phyloP scores from a whole-genome alignment of 2,113 vertebrate species.

The Mesembrinibis cayennensis region DNA sequence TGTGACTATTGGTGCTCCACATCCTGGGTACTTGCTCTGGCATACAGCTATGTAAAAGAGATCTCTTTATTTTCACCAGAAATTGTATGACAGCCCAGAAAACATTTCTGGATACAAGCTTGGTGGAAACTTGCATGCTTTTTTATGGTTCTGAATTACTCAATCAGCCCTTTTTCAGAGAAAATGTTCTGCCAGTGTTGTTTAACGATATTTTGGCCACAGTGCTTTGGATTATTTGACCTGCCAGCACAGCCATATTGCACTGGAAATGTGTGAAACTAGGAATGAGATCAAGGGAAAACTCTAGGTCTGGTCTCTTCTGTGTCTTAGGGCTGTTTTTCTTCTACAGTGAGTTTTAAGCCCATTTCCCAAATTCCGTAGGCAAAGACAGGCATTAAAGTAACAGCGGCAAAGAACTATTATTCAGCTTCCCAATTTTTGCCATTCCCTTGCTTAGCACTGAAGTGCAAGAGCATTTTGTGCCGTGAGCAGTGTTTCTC shows the following conservation, averaged over 20 bases:
- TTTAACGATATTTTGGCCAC: neutral
- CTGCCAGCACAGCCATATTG: neutral
- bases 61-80: neutral
- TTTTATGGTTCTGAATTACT: accelerated
- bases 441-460: neutral
- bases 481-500: neutral
- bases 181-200: neutral
- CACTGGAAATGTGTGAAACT: neutral
- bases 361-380: neutral
- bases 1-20: neutral
- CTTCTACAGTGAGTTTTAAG: neutral
- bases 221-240: neutral
- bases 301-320: neutral
- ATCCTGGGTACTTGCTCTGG: neutral
- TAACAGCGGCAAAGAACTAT: neutral
- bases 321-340: neutral
- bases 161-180: neutral
- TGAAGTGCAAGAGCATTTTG: neutral
- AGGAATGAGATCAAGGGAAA: neutral
- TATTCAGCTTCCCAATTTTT: neutral
- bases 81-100: neutral
- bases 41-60: neutral
- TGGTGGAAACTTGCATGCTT: accelerated
- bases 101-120: neutral
- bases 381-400: neutral